These are phyloP conservation scores for Anser brachyrhynchus DNA, from an alignment of 2,113 vertebrate genomes.

Conservation along the genomic window DNA sequence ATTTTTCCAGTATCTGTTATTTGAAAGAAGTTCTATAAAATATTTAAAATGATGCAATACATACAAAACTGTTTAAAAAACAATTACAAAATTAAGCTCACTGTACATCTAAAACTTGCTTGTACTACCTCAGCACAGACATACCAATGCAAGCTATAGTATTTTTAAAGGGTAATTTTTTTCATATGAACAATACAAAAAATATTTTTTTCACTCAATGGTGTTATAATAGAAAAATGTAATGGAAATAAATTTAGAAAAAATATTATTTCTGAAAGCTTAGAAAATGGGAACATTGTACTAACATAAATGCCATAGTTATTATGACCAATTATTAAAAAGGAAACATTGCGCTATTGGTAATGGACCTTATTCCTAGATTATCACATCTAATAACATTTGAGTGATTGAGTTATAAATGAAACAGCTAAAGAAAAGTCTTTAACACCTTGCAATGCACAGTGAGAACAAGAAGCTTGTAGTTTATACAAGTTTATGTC, in stretches of 20 bases:
- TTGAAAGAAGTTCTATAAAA: constrained; percentile 48
- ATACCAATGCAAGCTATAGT: neutral
- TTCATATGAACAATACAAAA: neutral
- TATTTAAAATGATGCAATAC: constrained; percentile 23
- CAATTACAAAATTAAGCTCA: neutral
- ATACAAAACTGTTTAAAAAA: constrained; percentile 48
- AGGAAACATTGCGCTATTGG: neutral
- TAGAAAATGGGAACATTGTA: neutral
- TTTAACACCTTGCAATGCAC: neutral
- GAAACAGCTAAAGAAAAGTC: neutral
- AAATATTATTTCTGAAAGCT: neutral
- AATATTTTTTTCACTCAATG: too few species aligned
- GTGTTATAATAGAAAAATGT: neutral
- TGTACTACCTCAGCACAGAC: constrained; percentile 31
- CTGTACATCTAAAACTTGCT: constrained; percentile 44
- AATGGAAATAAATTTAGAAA: constrained; percentile 7
- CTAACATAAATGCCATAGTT: neutral
- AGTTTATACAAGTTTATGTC: neutral
- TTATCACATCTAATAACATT: neutral
- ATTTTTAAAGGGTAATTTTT: neutral
- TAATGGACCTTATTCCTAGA: neutral
- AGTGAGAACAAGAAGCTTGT: neutral
- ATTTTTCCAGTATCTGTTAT: constrained; percentile 50
- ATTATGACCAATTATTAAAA: neutral
- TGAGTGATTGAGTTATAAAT: neutral